Conservation (phyloP, 92 coral and sea anemone species). For the Umimayanthus chanpuru region DNA sequence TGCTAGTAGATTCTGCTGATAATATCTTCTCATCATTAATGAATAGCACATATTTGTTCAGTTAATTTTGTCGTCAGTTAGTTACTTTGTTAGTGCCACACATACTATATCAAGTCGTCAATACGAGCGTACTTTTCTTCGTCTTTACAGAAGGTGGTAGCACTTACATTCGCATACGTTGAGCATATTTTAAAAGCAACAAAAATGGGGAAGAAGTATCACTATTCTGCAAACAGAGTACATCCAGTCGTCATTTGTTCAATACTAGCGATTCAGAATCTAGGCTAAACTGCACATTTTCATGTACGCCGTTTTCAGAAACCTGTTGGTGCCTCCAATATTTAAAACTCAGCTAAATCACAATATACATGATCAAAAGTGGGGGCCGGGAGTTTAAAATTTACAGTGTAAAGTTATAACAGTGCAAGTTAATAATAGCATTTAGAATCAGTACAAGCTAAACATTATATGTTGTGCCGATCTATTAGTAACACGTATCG, state of each 20-base stretch:
- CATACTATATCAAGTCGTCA: too few relatives aligned
- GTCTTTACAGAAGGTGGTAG: neutral
- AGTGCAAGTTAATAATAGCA: neutral
- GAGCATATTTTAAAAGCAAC: neutral
- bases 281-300: neutral
- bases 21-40: too few relatives aligned
- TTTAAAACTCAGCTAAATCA: neutral
- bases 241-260: neutral
- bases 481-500: conserved; percentile 3
- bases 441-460: neutral
- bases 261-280: neutral
- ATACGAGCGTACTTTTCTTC: neutral
- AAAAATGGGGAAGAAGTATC: neutral
- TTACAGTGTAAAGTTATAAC: neutral
- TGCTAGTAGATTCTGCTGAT: too few relatives aligned
- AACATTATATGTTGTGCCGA: conserved; percentile 8
- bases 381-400: neutral
- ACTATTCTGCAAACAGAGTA: neutral
- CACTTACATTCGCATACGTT: neutral
- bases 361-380: neutral
- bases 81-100: too few relatives aligned
- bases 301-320: too few relatives aligned
- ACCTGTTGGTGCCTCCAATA: neutral
- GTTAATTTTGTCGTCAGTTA: too few relatives aligned
- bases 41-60: too few relatives aligned